phyloP scores from a whole-genome alignment of 2,797 vertebrate genomes.

The Intellagama lesueurii region DNA sequence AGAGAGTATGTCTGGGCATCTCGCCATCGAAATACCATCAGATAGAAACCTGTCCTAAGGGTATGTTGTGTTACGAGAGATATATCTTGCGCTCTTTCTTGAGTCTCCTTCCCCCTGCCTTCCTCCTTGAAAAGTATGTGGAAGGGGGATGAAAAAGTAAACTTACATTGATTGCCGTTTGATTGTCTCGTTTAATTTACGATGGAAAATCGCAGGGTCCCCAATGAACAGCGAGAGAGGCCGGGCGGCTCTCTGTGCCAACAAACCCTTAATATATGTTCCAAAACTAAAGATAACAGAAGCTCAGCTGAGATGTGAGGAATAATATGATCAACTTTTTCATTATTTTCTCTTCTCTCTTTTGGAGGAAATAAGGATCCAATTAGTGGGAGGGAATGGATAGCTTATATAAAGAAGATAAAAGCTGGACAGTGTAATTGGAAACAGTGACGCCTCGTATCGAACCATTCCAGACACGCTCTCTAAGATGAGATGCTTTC shows the following conservation, averaged over 20 bases:
- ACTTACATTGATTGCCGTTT: slow-evolving; percentile 1
- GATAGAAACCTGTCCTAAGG: slow-evolving; percentile 4
- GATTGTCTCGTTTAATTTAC: slow-evolving; percentile 22
- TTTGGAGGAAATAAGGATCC: slow-evolving; percentile 19
- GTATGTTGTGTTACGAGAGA: background rate
- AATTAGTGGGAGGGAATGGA: slow-evolving; percentile 29
- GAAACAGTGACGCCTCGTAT: background rate
- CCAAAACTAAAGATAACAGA: slow-evolving; percentile 21
- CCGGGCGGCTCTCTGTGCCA: background rate
- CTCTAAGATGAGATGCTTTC: background rate
- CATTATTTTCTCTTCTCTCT: background rate
- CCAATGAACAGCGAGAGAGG: background rate
- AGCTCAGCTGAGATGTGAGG: slow-evolving; percentile 26
- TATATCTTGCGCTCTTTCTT: background rate
- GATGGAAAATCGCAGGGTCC: background rate
- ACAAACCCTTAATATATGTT: background rate
- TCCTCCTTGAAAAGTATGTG: background rate
- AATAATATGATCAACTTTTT: background rate
- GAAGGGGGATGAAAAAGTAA: slow-evolving; percentile 8
- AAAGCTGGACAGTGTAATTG: slow-evolving; percentile 13
- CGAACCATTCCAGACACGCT: slow-evolving; percentile 1
- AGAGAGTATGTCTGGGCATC: slow-evolving; percentile 4
- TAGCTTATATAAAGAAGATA: slow-evolving; percentile 17
- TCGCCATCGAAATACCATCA: slow-evolving; percentile 23
- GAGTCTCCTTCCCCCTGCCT: background rate